Evolutionary conservation across 2,113 vertebrate species (phyloP).

Genomic region (Barbus barbus): DNA sequence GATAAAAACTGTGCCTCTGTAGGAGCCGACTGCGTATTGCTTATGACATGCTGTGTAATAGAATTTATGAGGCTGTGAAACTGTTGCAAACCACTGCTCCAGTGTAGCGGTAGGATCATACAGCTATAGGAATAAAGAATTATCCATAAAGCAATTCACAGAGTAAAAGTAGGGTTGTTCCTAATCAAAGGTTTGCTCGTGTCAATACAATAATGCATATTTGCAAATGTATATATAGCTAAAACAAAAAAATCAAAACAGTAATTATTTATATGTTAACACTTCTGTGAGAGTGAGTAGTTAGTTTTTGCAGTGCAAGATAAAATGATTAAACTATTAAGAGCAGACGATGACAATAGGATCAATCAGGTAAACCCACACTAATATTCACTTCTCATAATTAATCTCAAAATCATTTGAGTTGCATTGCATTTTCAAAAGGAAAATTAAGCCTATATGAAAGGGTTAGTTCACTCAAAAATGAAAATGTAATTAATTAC

Average conservation of each 20-base stretch:
- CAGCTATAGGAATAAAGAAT: neutral
- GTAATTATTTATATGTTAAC: neutral
- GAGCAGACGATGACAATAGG: neutral
- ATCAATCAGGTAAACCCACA: neutral
- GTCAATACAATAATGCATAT: neutral
- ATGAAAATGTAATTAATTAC: too few relatives aligned
- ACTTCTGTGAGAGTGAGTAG: neutral
- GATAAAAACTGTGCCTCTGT: conserved; percentile 1
- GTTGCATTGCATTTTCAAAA: too few relatives aligned
- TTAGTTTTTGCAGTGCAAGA: neutral
- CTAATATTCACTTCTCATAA: neutral
- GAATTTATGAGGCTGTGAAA: neutral
- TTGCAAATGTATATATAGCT: neutral
- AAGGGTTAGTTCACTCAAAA: too few relatives aligned
- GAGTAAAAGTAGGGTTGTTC: neutral
- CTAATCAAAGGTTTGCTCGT: neutral
- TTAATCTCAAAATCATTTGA: neutral
- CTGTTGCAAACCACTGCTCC: neutral
- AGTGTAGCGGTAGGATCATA: neutral
- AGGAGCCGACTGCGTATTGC: neutral
- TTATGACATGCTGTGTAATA: conserved; percentile 30
- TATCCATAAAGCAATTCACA: neutral
- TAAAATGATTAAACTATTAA: neutral
- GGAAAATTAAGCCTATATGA: neutral
- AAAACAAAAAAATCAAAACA: neutral